Percentiles rank a stretch among this genome's conserved stretches.
Evolutionary conservation across 2,888 invertebrate species (phyloP).

Genomic region (Agriotes lineatus): DNA sequence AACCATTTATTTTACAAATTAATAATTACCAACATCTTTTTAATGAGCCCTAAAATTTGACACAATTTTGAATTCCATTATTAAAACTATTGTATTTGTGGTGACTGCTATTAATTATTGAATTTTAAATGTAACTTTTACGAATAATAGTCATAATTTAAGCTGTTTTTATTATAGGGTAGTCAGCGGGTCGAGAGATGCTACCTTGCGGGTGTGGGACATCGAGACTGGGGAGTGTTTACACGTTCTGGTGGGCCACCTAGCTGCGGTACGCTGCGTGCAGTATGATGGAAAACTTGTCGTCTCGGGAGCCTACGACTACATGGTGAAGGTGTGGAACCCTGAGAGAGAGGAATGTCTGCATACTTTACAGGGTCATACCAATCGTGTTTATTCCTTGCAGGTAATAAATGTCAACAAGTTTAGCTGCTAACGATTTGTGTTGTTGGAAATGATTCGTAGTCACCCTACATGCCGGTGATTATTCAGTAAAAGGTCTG

Average conservation of each 20-base stretch:
- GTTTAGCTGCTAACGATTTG: too few species aligned
- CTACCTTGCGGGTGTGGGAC: slow-evolving; percentile 97
- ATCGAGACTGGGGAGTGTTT: slow-evolving; percentile 92
- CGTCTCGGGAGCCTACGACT: slow-evolving; percentile 98
- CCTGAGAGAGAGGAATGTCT: slow-evolving; percentile 94
- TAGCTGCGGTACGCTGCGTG: slow-evolving; percentile 98
- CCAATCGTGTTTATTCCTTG: slow-evolving; percentile 97
- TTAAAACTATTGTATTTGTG: too few species aligned
- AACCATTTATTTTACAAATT: too few species aligned
- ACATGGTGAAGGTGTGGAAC: slow-evolving; percentile 98
- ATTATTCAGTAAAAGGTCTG: slow-evolving; percentile 67
- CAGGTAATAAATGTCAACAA: too few species aligned
- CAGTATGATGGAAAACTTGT: slow-evolving; percentile 97
- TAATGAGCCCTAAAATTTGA: too few species aligned
- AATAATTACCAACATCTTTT: too few species aligned
- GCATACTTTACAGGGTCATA: slow-evolving; percentile 96
- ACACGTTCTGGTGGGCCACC: slow-evolving; percentile 93
- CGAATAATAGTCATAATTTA: too few species aligned
- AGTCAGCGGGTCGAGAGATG: slow-evolving; percentile 97
- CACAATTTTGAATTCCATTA: too few species aligned
- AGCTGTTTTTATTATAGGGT: slow-evolving; percentile 84
- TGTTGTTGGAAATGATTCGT: too few species aligned
- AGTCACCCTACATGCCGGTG: slow-evolving; percentile 57
- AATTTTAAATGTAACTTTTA: too few species aligned
- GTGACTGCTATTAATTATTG: too few species aligned